Base-by-base conservation (phyloP, 2,888 invertebrate genomes). In the Scelioninae gen. 2 region DNA sequence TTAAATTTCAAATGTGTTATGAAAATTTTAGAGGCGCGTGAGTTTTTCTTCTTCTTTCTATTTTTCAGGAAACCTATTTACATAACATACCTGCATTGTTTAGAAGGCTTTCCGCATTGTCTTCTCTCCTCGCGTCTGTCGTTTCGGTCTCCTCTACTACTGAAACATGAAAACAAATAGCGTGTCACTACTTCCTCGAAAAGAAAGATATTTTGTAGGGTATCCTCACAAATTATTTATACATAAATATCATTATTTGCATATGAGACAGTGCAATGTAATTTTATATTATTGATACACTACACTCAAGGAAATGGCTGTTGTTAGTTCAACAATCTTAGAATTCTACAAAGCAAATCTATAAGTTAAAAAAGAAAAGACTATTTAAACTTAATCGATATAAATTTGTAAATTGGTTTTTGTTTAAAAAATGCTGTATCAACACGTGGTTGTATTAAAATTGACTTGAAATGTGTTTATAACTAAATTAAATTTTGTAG, bases 81-180 rank as follows among this genome's bases (percentile, higher is more conserved):
- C 74, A 67, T 70, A 67, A 67, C 74, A 65, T 71, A 69, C 76
- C 46, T 58, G 70, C 75, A 43, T 75, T 73, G 61, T 79, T 78
- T 55, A 74, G 70, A 52, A 77, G 68, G 57, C 73, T 77, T 63
- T 80, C 81, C 7, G 74, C 58, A 50, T 74, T 76, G 61, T 61
- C 79, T 45, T 55, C 64, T 16, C 55, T 52, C 9, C 67, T 52
- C 52, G 43, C 70, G 52, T 48, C 73, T 52, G 64, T 73, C 65
- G 71, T 64, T 41, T 67, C 60, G 48, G 75, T 58, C 22, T 81
- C 79, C 55, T 81, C 81, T 33, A 74, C 76, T 31, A 78, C 78
- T 80, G 72, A 69, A 80, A 79, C 65, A 72, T 71, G 68, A 73
- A 73, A 68, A 73, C 43, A 64, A 65, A 71, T 68, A 50, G 64